Percentiles rank a stretch among this genome's conserved stretches.
These are phyloP conservation scores for Mesoligia furuncula DNA, from an alignment of 2,888 invertebrate species.

Conservation along the genomic window DNA sequence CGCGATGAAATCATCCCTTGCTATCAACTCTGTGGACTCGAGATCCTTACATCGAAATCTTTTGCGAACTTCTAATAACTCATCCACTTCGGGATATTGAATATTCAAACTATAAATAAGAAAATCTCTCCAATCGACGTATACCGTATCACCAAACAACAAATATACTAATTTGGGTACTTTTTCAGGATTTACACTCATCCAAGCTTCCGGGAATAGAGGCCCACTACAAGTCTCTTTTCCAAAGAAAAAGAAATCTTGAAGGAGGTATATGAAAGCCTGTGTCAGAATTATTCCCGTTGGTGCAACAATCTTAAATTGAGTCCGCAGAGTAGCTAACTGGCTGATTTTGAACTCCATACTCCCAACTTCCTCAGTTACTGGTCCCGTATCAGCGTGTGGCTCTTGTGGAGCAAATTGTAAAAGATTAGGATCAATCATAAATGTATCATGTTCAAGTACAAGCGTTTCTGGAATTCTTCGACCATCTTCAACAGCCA, in stretches of 20 bases:
- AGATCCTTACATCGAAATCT: slow-evolving; percentile 87
- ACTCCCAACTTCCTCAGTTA: slow-evolving; percentile 69
- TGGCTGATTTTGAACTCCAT: slow-evolving; percentile 83
- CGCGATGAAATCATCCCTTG: slow-evolving; percentile 77
- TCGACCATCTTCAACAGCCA: slow-evolving; percentile 87
- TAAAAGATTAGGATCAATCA: slow-evolving; percentile 85
- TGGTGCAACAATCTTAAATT: slow-evolving; percentile 85
- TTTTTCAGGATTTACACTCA: slow-evolving; percentile 81
- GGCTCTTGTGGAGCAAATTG: slow-evolving; percentile 75
- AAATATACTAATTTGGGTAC: slow-evolving; percentile 82
- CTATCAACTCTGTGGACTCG: slow-evolving; percentile 79
- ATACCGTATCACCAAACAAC: slow-evolving; percentile 90
- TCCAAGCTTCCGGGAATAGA: slow-evolving; percentile 84
- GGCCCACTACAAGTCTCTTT: slow-evolving; percentile 82
- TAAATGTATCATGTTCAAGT: slow-evolving; percentile 87
- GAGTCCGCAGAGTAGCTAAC: slow-evolving; percentile 79
- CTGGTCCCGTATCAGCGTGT: slow-evolving; percentile 61
- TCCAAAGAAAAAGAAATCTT: slow-evolving; percentile 88
- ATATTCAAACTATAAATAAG: slow-evolving; percentile 91
- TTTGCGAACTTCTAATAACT: slow-evolving; percentile 88
- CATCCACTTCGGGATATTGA: slow-evolving; percentile 88
- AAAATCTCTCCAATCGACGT: slow-evolving; percentile 92
- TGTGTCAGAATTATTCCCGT: slow-evolving; percentile 84
- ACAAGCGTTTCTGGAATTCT: slow-evolving; percentile 85
- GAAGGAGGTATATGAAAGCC: slow-evolving; percentile 87